phyloP scores from a whole-genome alignment of 2,888 invertebrate species.

The Tipula vernalis region DNA sequence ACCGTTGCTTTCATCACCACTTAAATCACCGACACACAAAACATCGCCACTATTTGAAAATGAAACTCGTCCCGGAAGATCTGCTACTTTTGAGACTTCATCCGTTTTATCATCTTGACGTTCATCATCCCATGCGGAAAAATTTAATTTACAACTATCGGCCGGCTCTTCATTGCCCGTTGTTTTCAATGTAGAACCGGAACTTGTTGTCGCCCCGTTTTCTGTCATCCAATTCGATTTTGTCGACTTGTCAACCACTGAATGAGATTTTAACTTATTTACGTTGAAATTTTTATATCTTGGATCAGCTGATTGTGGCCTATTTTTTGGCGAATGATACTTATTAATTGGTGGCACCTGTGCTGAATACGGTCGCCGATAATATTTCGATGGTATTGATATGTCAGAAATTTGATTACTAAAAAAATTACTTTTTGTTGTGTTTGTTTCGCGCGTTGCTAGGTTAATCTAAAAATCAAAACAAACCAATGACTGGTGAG shows the following conservation, averaged over 20 bases:
- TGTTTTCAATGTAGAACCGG: background rate
- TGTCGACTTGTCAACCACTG: background rate
- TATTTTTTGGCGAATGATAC: slow-evolving; percentile 23
- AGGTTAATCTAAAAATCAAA: slow-evolving; percentile 31
- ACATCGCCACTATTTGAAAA: slow-evolving; percentile 26
- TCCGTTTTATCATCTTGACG: background rate
- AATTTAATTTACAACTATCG: background rate
- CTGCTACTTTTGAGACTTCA: slow-evolving; percentile 18
- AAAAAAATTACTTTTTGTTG: slow-evolving; percentile 25
- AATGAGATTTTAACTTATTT: background rate
- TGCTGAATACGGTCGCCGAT: slow-evolving; percentile 31
- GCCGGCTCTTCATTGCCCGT: background rate
- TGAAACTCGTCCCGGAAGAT: slow-evolving; percentile 35
- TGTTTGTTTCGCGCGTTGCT: slow-evolving; percentile 26
- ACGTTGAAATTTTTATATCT: slow-evolving; percentile 18
- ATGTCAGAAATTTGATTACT: slow-evolving; percentile 20
- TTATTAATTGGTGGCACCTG: slow-evolving; percentile 21
- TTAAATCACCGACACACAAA: slow-evolving; percentile 25
- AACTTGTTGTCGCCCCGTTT: slow-evolving; percentile 20
- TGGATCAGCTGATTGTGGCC: slow-evolving; percentile 34
- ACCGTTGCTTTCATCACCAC: slow-evolving; percentile 30
- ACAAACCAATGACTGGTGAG: background rate
- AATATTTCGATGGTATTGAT: slow-evolving; percentile 14
- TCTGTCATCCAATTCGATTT: background rate
- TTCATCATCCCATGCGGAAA: slow-evolving; percentile 5